phyloP scores from a whole-genome alignment of 2,888 invertebrate species.

The Stratiomys singularior region DNA sequence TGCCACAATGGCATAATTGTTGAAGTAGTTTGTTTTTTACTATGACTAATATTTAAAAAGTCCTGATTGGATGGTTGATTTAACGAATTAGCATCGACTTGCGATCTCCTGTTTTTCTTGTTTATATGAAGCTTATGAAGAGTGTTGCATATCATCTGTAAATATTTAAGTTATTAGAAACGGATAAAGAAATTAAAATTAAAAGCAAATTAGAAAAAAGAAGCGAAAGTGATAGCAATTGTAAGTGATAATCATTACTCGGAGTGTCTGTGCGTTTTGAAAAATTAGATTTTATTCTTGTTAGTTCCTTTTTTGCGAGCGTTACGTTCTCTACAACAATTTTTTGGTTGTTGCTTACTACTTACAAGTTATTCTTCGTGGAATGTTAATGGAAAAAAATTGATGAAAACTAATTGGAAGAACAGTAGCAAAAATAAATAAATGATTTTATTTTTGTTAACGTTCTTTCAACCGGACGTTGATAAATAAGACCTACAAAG shows the following conservation, averaged over 20 bases:
- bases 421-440: too few species aligned
- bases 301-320: too few species aligned
- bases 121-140: slow-evolving; percentile 25
- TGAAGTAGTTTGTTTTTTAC: slow-evolving; percentile 9
- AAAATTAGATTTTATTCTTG: slow-evolving; percentile 9
- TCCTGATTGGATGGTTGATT: slow-evolving; percentile 28
- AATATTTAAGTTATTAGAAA: slow-evolving; percentile 11
- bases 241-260: slow-evolving; percentile 40
- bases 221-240: not conserved
- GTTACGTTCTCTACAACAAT: too few species aligned
- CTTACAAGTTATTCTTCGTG: too few species aligned
- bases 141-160: slow-evolving; percentile 29
- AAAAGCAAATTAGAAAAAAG: not conserved
- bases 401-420: too few species aligned
- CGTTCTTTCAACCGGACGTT: too few species aligned
- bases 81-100: slow-evolving; percentile 1
- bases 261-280: slow-evolving; percentile 40
- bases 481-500: too few species aligned
- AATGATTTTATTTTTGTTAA: too few species aligned
- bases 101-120: slow-evolving; percentile 19
- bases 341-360: too few species aligned
- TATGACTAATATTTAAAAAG: slow-evolving; percentile 20
- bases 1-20: slow-evolving; percentile 16
- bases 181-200: too few species aligned
- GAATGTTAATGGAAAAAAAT: too few species aligned